Percentiles rank a stretch among this genome's conserved stretches.
These are phyloP conservation scores for Drosophila melanica DNA, from an alignment of 1,140 invertebrate species.

Conservation along the genomic window DNA sequence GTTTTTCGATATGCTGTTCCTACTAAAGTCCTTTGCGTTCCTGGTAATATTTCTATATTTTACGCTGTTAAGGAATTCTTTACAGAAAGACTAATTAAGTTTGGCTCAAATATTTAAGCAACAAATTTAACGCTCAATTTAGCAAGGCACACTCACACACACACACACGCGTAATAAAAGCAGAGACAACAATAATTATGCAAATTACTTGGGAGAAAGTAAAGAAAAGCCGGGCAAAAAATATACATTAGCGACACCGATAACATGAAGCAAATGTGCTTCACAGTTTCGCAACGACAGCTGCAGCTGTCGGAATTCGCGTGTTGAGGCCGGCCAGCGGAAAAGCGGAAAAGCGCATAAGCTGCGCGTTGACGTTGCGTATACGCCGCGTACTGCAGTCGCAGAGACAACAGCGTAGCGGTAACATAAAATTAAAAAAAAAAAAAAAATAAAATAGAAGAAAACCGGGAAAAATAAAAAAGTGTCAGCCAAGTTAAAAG, in stretches of 20 bases:
- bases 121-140: constrained; percentile 74
- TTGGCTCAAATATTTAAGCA: constrained; percentile 66
- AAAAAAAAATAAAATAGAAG: not conserved
- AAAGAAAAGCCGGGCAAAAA: constrained; percentile 13
- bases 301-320: constrained; percentile 67
- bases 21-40: not conserved
- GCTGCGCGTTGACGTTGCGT: constrained; percentile 71
- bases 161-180: constrained; percentile 16
- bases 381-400: constrained; percentile 56
- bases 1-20: too few relatives aligned
- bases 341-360: constrained; percentile 74
- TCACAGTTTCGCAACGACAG: constrained; percentile 18
- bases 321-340: constrained; percentile 27
- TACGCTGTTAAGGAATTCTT: not conserved
- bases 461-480: constrained; percentile 23
- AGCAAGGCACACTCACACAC: constrained; percentile 35
- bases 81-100: constrained; percentile 56
- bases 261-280: constrained; percentile 49
- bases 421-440: constrained; percentile 1
- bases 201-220: constrained; percentile 51
- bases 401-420: constrained; percentile 19
- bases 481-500: constrained; percentile 28
- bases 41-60: constrained; percentile 3
- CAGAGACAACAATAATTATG: constrained; percentile 70
- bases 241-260: constrained; percentile 35